Percentiles rank a stretch among this genome's conserved stretches.
These are phyloP conservation scores for Euclidia mi DNA, from an alignment of 2,888 invertebrate genomes.

Conservation along the genomic window DNA sequence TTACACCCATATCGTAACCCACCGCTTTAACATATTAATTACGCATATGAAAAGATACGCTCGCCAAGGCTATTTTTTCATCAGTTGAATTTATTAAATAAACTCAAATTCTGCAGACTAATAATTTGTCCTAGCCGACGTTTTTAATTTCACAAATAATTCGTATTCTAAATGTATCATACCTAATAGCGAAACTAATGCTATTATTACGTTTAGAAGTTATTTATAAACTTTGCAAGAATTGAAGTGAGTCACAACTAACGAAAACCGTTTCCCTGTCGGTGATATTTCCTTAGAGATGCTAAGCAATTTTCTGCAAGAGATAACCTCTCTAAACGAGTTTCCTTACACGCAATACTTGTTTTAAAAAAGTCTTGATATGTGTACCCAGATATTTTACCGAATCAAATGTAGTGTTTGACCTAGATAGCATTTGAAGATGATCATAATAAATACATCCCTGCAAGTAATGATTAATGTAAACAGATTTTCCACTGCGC, in stretches of 20 bases:
- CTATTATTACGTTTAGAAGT: constrained; percentile 20
- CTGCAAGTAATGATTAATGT: constrained; percentile 52
- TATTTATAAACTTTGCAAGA: constrained; percentile 53
- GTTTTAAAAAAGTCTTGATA: constrained; percentile 61
- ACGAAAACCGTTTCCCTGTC: constrained; percentile 76
- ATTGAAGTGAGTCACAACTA: constrained; percentile 70
- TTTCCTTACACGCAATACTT: constrained; percentile 75
- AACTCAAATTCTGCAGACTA: too few relatives aligned
- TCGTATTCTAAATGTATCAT: too few relatives aligned
- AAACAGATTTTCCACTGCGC: constrained; percentile 48
- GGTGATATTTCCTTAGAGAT: constrained; percentile 86
- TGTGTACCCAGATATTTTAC: constrained; percentile 29
- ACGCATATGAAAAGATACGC: constrained; percentile 36
- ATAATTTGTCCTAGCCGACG: too few relatives aligned
- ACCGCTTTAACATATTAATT: constrained; percentile 40
- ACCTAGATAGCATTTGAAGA: constrained; percentile 20
- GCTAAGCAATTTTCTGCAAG: constrained; percentile 87
- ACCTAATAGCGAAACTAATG: background rate
- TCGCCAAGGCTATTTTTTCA: constrained; percentile 5
- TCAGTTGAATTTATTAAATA: background rate
- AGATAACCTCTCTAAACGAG: constrained; percentile 82
- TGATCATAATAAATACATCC: constrained; percentile 30
- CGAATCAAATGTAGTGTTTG: constrained; percentile 35
- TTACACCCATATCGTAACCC: constrained; percentile 41
- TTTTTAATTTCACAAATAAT: too few relatives aligned